Percentiles rank a stretch among this genome's conserved stretches.
Conservation (phyloP, 2,888 invertebrate species). For the Tipula unca region DNA sequence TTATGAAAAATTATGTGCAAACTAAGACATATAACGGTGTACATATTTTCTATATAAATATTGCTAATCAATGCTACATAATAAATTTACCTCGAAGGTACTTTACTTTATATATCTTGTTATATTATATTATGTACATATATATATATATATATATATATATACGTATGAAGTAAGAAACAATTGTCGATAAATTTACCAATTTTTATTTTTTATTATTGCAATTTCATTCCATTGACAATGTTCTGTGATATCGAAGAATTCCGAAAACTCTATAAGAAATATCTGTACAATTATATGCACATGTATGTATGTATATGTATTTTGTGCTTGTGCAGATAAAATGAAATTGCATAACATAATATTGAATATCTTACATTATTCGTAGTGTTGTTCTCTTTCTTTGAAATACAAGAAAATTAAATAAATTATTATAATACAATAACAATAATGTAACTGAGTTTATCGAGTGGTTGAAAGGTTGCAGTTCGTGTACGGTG, state of each 20-base stretch:
- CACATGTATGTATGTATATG: too few relatives aligned
- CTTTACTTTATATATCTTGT: not conserved
- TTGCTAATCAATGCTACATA: not conserved
- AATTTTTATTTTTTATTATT: not conserved
- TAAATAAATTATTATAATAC: too few relatives aligned
- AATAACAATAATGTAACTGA: not conserved
- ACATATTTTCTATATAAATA: not conserved
- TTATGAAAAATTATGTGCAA: not conserved
- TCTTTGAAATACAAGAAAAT: not conserved
- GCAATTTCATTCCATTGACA: not conserved
- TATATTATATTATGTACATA: too few relatives aligned
- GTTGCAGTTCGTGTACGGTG: not conserved
- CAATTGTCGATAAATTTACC: not conserved
- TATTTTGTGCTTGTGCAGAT: not conserved
- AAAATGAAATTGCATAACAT: not conserved
- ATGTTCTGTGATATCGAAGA: not conserved
- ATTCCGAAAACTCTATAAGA: not conserved
- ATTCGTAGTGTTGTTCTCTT: not conserved
- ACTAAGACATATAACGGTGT: not conserved
- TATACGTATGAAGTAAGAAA: not conserved
- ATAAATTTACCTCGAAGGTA: not conserved
- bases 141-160: too few relatives aligned
- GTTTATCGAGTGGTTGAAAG: not conserved
- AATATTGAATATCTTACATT: not conserved
- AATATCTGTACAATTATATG: not conserved